Conservation (phyloP, 1,140 invertebrate genomes). For the Palaemon carinicauda region DNA sequence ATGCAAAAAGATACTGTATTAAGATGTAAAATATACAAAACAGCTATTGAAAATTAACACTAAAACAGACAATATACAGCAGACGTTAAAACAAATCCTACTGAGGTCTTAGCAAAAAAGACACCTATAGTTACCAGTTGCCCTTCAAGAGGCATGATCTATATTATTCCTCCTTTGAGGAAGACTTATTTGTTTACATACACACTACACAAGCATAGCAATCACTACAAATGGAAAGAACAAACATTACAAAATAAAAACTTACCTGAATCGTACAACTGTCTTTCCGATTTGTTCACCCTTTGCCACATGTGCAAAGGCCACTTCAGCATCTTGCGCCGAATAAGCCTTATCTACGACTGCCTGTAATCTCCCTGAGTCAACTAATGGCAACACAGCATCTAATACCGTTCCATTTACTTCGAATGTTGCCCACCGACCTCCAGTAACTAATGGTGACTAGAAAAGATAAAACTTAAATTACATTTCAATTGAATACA, state of each 20-base stretch:
- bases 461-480: constrained; percentile 10
- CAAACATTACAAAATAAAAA: not conserved
- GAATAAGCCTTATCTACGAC: constrained; percentile 74
- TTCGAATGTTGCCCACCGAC: constrained; percentile 32
- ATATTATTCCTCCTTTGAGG: too few relatives aligned
- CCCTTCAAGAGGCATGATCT: too few relatives aligned
- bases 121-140: too few relatives aligned
- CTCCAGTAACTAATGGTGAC: constrained; percentile 43
- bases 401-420: constrained; percentile 65
- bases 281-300: constrained; percentile 77
- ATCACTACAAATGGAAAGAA: not conserved
- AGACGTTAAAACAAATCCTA: too few relatives aligned
- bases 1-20: too few relatives aligned
- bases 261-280: constrained; percentile 75
- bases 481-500: not conserved
- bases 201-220: too few relatives aligned
- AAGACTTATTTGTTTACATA: too few relatives aligned
- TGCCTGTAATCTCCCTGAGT: constrained; percentile 69
- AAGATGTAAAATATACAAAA: too few relatives aligned
- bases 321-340: constrained; percentile 75
- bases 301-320: constrained; percentile 74
- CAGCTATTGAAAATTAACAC: too few relatives aligned
- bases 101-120: too few relatives aligned
- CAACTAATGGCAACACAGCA: constrained; percentile 68
- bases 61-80: too few relatives aligned